Percentiles rank a stretch among this genome's conserved stretches.
phyloP scores from a whole-genome alignment of 2,113 vertebrate species.

The Climacteris rufus region DNA sequence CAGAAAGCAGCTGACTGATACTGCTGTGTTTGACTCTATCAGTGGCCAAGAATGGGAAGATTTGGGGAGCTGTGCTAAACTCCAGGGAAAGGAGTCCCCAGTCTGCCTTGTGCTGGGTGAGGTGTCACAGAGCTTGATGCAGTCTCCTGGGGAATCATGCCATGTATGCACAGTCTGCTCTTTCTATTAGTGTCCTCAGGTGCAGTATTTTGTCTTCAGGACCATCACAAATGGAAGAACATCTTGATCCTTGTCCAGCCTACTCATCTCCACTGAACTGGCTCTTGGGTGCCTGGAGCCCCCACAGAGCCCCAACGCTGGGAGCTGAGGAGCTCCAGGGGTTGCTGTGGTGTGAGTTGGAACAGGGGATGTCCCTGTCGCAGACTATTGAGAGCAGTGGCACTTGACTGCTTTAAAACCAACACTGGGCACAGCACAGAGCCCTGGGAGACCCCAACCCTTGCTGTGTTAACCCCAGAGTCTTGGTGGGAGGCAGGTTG shows the following conservation, averaged over 20 bases:
- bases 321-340: not conserved
- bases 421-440: accelerated
- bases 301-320: not conserved
- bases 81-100: not conserved
- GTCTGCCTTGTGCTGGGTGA: not conserved
- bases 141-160: accelerated
- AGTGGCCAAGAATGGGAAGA: not conserved
- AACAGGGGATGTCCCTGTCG: not conserved
- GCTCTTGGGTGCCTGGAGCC: not conserved
- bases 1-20: not conserved
- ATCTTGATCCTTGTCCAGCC: not conserved
- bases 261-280: not conserved
- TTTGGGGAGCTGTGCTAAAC: not conserved
- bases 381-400: not conserved
- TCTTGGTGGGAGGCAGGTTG: not conserved
- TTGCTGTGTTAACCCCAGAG: not conserved
- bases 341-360: accelerated
- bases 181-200: not conserved
- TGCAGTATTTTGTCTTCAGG: not conserved
- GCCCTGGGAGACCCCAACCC: not conserved
- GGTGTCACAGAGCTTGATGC: no score
- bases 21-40: not conserved
- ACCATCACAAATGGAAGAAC: not conserved
- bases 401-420: accelerated
- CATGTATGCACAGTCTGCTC: not conserved